Percentiles rank a stretch among this genome's conserved stretches.
These are phyloP conservation scores for Cyrtonyx montezumae DNA, from an alignment of 2,113 vertebrate genomes.

Conservation along the genomic window DNA sequence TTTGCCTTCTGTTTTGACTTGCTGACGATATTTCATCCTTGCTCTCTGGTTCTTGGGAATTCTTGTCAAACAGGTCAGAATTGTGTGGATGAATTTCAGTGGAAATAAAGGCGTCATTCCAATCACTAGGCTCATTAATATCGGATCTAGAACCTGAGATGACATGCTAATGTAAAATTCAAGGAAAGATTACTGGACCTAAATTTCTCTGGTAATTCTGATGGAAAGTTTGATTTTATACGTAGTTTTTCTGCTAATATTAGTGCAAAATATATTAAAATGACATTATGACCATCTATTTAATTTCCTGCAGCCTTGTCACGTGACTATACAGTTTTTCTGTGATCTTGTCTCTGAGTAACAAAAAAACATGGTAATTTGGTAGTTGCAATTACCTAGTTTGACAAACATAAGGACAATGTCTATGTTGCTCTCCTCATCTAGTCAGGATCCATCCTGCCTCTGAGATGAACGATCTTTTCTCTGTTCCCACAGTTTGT, in stretches of 20 bases:
- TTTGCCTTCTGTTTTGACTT: background rate
- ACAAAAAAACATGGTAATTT: background rate
- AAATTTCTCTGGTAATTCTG: background rate
- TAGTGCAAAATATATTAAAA: background rate
- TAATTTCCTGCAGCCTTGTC: background rate
- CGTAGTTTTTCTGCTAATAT: background rate
- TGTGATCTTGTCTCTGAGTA: background rate
- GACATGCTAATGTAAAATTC: background rate
- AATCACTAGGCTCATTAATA: background rate
- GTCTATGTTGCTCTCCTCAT: background rate
- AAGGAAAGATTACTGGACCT: background rate
- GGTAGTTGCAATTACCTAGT: background rate
- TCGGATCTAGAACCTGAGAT: background rate
- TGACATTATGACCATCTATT: background rate
- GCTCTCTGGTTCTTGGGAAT: background rate
- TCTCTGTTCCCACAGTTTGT: background rate
- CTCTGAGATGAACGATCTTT: background rate
- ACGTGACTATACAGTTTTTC: background rate
- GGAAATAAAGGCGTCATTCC: background rate
- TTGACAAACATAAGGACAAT: background rate
- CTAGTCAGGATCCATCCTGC: background rate
- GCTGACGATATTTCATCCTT: background rate
- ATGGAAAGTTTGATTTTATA: background rate
- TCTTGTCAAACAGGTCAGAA: background rate
- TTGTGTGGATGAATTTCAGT: background rate